Evolutionary conservation across 2,797 vertebrate genomes (phyloP).

Genomic region (Sebastes trivittatus): DNA sequence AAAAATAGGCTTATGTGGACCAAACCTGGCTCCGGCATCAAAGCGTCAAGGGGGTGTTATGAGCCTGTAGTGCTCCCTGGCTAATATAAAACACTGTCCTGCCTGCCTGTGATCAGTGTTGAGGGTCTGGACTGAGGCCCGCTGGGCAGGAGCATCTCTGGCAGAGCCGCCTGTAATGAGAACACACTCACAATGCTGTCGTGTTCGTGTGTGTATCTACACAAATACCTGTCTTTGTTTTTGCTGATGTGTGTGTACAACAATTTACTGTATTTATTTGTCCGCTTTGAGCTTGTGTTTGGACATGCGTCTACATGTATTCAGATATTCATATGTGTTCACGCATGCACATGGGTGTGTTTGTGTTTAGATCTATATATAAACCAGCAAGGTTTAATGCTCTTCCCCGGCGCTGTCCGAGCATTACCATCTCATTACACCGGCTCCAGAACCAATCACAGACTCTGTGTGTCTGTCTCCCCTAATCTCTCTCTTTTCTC

Average conservation of each 20-base stretch:
- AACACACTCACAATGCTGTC: conserved; percentile 48
- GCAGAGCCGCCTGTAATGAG: conserved; percentile 66
- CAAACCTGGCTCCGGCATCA: conserved; percentile 71
- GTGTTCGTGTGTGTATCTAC: neutral
- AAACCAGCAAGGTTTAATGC: conserved; percentile 70
- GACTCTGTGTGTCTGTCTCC: conserved; percentile 68
- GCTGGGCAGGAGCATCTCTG: conserved; percentile 66
- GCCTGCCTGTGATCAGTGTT: conserved; percentile 74
- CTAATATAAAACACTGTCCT: conserved; percentile 77
- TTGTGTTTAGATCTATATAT: conserved; percentile 74
- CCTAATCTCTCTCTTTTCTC: conserved; percentile 72
- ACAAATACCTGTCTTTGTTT: conserved; percentile 45
- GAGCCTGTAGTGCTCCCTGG: conserved; percentile 72
- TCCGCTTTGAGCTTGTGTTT: conserved; percentile 33
- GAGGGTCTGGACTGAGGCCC: conserved; percentile 74
- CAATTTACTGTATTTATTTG: conserved; percentile 45
- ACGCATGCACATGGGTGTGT: conserved; percentile 47
- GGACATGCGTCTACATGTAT: conserved; percentile 30
- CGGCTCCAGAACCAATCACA: conserved; percentile 78
- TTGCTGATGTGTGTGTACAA: conserved; percentile 14
- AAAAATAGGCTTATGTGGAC: conserved; percentile 64
- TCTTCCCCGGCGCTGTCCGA: conserved; percentile 61
- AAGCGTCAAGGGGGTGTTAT: conserved; percentile 69
- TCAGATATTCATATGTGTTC: conserved; percentile 26
- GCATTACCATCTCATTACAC: conserved; percentile 80